These are phyloP conservation scores for Lochmaea capreae DNA, from an alignment of 2,888 invertebrate species.

Conservation along the genomic window DNA sequence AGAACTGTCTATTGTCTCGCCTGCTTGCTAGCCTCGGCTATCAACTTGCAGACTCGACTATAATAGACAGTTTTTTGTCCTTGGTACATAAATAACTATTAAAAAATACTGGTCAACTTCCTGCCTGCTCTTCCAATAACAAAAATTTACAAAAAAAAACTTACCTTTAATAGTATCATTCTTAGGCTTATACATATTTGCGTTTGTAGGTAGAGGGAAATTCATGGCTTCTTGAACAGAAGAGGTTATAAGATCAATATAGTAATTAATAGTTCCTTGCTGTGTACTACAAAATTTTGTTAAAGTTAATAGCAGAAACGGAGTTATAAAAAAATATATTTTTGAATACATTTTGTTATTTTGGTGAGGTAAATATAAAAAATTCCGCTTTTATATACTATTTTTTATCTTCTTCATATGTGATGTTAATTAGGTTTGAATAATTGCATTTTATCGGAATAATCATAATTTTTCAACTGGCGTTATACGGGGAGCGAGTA, in stretches of 20 bases:
- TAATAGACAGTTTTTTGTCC: too few relatives aligned
- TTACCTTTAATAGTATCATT: neutral
- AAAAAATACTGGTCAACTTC: too few relatives aligned
- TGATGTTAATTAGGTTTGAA: neutral
- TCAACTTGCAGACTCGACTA: too few relatives aligned
- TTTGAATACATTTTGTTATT: neutral
- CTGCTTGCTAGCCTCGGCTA: too few relatives aligned
- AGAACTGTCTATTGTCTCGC: too few relatives aligned
- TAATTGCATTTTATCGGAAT: neutral
- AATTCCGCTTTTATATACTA: constrained; percentile 2
- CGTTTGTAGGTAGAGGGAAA: neutral
- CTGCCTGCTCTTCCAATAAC: too few relatives aligned
- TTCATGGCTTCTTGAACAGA: neutral
- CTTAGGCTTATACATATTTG: neutral
- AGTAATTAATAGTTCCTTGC: neutral
- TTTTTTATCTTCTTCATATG: neutral
- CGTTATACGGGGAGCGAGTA: too few relatives aligned
- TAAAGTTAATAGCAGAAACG: neutral
- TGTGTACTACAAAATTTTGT: neutral
- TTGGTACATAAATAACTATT: too few relatives aligned
- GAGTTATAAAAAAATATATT: neutral
- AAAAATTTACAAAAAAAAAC: neutral
- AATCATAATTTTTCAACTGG: neutral
- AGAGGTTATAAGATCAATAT: neutral
- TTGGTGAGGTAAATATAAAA: too few relatives aligned